Evolutionary conservation across 2,797 vertebrate genomes (phyloP), one percentile per base, ranked within the genome.

Genomic region (Phalloptychus januarius): DNA sequence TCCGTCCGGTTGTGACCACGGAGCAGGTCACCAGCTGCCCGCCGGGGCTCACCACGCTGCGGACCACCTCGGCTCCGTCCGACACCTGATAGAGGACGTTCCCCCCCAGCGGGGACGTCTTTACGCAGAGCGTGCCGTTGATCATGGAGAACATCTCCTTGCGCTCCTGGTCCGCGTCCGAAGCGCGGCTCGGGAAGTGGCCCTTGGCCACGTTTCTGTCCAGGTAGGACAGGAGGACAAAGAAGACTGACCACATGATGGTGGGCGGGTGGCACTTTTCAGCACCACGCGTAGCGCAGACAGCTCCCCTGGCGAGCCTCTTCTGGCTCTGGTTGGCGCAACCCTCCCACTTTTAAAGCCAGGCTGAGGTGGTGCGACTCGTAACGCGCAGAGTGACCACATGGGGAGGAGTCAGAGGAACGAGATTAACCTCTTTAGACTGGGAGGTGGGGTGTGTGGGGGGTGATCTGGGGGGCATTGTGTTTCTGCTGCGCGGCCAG

Each of bases 261-360:
- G 20, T 85, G 74, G 20, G 75, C 76, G 74, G 72, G 83, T 61
- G 91, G 83, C 79, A 78, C 90, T 89, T 50, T 96, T 96, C 95
- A 96, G 95, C 95, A 96, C 96, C 96, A 93, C 89, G 61, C 91
- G 85, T 63, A 72, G 84, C 71, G 83, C 82, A 95, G 96, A 96
- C 95, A 96, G 96, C 94, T 94, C 93, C 28, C 12, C 94, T 1
- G 48, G 48, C 82, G 69, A 52, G 16, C 46, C 48, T 42, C 75
- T 81, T 65, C 78, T 46, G 31, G 71, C 12, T 71, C 81, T 61
- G 78, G 7, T 7, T 44, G 52, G 38, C 4, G 69, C 74, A 67
- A 63, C 81, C 80, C 86, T 80, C 84, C 84, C 88, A 80, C 85
- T 94, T 94, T 92, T 94, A 93, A 93, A 88, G 91, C 79, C 78